A percentile compares a stretch with the other conserved stretches of the same genome.
phyloP scores from a whole-genome alignment of 2,113 vertebrate genomes.

The Onychorhynchus coronatus region DNA sequence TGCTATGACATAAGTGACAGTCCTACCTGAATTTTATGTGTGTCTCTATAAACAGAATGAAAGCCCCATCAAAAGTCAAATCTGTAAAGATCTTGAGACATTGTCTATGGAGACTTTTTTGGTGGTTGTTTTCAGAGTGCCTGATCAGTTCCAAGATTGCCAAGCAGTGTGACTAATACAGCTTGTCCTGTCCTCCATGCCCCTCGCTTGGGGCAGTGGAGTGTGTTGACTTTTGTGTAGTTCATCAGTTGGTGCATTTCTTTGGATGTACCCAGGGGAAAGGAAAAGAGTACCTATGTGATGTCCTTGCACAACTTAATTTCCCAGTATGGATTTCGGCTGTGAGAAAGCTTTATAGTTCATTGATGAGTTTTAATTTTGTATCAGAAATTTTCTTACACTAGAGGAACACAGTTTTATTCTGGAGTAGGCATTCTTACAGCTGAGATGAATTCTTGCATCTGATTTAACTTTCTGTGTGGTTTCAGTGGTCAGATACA shows the following conservation, averaged over 20 bases:
- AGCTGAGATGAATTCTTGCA: neutral
- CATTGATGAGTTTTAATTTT: neutral
- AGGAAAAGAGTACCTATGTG: neutral
- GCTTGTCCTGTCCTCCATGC: neutral
- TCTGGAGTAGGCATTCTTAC: neutral
- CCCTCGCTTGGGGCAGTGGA: neutral
- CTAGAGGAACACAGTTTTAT: neutral
- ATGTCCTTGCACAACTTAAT: neutral
- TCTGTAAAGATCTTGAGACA: neutral
- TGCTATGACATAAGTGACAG: neutral
- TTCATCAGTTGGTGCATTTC: neutral
- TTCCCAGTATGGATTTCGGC: neutral
- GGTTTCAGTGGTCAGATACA: neutral
- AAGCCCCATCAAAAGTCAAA: accelerated
- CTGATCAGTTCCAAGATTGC: neutral
- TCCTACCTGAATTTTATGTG: neutral
- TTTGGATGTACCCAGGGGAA: neutral
- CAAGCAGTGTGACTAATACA: neutral
- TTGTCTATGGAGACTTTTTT: neutral
- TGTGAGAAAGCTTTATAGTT: neutral
- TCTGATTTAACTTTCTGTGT: neutral
- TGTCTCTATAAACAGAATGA: neutral
- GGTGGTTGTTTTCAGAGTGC: neutral
- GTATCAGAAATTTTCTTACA: neutral
- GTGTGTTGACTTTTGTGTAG: neutral